These are phyloP conservation scores for Orientallactaga sibirica DNA, from an alignment of 2,797 vertebrate species.

Conservation along the genomic window DNA sequence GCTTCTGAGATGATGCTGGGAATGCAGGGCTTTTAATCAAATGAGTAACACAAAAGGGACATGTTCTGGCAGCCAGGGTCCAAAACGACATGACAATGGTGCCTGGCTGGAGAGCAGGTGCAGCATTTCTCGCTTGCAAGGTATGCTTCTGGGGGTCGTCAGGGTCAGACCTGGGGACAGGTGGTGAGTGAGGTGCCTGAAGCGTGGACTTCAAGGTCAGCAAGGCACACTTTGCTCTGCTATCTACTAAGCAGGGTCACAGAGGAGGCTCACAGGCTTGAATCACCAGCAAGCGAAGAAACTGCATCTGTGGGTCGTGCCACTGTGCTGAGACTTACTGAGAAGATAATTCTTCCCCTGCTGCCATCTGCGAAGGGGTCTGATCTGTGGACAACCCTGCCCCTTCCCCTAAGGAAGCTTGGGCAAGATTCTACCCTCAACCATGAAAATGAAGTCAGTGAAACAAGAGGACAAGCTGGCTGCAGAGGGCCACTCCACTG, in stretches of 20 bases:
- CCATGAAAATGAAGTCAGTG: not conserved
- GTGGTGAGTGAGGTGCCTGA: accelerated
- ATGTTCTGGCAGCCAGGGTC: too few species aligned
- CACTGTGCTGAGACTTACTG: not conserved
- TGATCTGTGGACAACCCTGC: not conserved
- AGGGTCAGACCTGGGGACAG: too few species aligned
- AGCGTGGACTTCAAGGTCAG: too few species aligned
- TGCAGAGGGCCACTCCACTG: accelerated
- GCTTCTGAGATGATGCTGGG: too few species aligned
- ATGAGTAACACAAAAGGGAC: too few species aligned
- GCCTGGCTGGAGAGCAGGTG: too few species aligned
- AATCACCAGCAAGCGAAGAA: not conserved
- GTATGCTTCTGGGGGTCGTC: not conserved
- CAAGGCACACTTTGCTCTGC: not conserved
- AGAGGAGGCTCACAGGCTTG: accelerated
- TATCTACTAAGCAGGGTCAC: not conserved
- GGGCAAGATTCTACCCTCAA: not conserved
- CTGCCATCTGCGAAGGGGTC: too few species aligned
- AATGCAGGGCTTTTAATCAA: too few species aligned
- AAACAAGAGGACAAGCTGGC: not conserved
- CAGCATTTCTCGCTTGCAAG: too few species aligned
- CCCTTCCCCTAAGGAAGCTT: not conserved
- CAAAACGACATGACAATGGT: too few species aligned
- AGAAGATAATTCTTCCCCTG: not conserved
- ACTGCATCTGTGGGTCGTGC: not conserved